Percentiles rank a stretch among this genome's conserved stretches.
Evolutionary conservation across 1,140 invertebrate genomes (phyloP).

Genomic region (Riptortus pedestris): DNA sequence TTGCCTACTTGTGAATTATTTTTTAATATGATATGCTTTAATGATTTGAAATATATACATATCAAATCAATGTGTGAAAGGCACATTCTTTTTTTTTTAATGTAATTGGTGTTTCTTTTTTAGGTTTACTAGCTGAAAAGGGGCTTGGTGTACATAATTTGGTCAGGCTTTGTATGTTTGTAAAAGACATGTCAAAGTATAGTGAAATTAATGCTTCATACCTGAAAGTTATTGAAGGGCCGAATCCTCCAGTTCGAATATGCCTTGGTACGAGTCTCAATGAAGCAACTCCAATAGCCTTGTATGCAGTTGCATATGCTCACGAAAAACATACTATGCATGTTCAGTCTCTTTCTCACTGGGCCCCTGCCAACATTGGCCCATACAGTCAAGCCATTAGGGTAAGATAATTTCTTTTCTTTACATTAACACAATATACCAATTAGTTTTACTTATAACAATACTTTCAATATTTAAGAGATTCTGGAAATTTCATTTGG

Average conservation of each 20-base stretch:
- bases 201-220: conserved; percentile 66
- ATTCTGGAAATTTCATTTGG: too few species aligned
- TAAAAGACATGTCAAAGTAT: conserved; percentile 72
- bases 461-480: too few species aligned
- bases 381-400: conserved; percentile 86
- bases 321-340: conserved; percentile 66
- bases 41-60: too few species aligned
- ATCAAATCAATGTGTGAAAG: too few species aligned
- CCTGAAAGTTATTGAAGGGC: conserved; percentile 53
- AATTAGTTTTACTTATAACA: conserved; percentile 7
- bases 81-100: too few species aligned
- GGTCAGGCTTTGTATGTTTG: conserved; percentile 68
- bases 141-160: conserved; percentile 53
- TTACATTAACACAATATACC: conserved; percentile 3
- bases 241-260: conserved; percentile 77
- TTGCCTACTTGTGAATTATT: too few species aligned
- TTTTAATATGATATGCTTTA: too few species aligned
- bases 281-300: conserved; percentile 55
- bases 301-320: conserved; percentile 63
- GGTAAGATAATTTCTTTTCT: conserved; percentile 40
- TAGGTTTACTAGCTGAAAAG: conserved; percentile 47
- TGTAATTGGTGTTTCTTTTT: too few species aligned
- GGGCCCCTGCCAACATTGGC: conserved; percentile 91
- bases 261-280: conserved; percentile 74
- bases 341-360: conserved; percentile 88